Evolutionary conservation across 2,888 invertebrate species (phyloP), one percentile per base, ranked within the genome.

Genomic region (Tenthredo notha): DNA sequence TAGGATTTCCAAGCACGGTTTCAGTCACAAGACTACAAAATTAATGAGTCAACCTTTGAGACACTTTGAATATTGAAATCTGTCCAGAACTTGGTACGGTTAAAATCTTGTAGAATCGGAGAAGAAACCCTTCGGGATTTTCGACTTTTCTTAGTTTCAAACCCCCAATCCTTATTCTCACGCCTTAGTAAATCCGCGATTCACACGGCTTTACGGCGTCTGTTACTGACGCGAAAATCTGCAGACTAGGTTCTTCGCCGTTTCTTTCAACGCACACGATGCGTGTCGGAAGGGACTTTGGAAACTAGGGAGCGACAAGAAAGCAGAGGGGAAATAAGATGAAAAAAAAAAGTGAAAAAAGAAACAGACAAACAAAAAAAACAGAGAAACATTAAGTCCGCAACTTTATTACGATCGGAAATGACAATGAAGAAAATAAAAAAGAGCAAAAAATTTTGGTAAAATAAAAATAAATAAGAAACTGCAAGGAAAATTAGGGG

Each of bases 331-430:
- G 72, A 37, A 72, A 72, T 5, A n/a, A 21, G 40, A 21, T 2
- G 4, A 33, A 72, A 72, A 72, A n/a, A 72, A 72, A 43, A 40
- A 15, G 47, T 47, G 47, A 47, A 12, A 15, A 3, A 47, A 43
- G 12, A 43, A 10, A 37, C 37, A 6, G n/a, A n/a, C n/a, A n/a
- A n/a, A n/a, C n/a, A 10, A 2, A 43, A 43, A 47, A 47, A 15
- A 43, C 7, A 6, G 47, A 15, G 47, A 15, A 0, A 40, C 40
- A n/a, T n/a, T 37, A 37, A 33, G 4, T 72, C n/a, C 21, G n/a
- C 18, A 72, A 72, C 47, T 75, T 75, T 75, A 75, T 75, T 47
- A 75, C 75, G 47, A 75, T 75, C 47, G 75, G 21, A 25, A 75
- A 47, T 37, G 47, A 78, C 58, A 33, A 54, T 15, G 9, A 40